Percentiles rank a stretch among this genome's conserved stretches.
phyloP scores from a whole-genome alignment of 1,140 invertebrate species.

The roundworm (Caenorhabditis elegans) region WBcel235 BX284606.5:8593001-8593500 shows the following conservation, averaged over 20 bases:
- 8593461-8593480: background rate
- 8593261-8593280: background rate
- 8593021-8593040: background rate
- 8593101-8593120: no score
- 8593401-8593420: background rate
- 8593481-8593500: background rate
- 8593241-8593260: background rate
- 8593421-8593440: constrained; percentile 7
- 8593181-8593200: constrained; percentile 27
- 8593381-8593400: no score
- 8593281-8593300: no score
- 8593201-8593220: background rate
- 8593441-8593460: background rate
- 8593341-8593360: no score
- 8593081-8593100: no score
- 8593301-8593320: no score
- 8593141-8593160: no score
- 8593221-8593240: background rate
- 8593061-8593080: no score
- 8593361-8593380: no score
- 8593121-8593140: no score
- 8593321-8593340: no score
- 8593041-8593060: no score
- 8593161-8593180: background rate
- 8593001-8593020: background rate